phyloP scores from a whole-genome alignment of 2,888 invertebrate species.

The Eumerus sabulonum region DNA sequence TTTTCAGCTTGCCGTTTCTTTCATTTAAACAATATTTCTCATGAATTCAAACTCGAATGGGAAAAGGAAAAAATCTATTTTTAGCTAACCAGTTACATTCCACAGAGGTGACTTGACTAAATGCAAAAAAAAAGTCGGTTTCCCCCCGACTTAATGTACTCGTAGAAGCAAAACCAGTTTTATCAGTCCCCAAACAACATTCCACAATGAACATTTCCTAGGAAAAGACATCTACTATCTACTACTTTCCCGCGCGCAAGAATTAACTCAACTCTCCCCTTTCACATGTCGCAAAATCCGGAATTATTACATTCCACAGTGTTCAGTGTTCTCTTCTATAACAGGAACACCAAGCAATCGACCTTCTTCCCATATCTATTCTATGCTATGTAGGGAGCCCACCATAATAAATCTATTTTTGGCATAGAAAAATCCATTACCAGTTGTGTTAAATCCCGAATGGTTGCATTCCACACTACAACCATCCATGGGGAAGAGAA shows the following conservation, averaged over 20 bases:
- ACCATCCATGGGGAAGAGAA: conserved; percentile 22
- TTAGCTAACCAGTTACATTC: conserved; percentile 61
- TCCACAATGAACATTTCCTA: too few relatives aligned
- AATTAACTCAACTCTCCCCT: background rate
- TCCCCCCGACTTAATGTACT: background rate
- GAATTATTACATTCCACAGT: conserved; percentile 31
- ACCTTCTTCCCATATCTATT: conserved; percentile 25
- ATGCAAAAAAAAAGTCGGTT: background rate
- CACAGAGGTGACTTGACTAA: conserved; percentile 41
- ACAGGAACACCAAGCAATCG: conserved; percentile 5
- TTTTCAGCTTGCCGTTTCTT: conserved; percentile 37
- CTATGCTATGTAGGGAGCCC: too few relatives aligned
- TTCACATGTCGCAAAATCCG: conserved; percentile 8
- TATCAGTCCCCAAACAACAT: too few relatives aligned
- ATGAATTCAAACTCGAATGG: conserved; percentile 48
- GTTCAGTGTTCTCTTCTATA: too few relatives aligned
- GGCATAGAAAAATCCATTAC: conserved; percentile 30
- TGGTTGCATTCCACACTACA: conserved; percentile 37
- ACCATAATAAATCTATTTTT: conserved; percentile 24
- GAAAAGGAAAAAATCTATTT: conserved; percentile 64
- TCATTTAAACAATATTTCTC: conserved; percentile 48
- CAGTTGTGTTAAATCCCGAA: conserved; percentile 24
- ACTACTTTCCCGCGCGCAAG: too few relatives aligned
- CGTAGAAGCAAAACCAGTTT: conserved; percentile 4
- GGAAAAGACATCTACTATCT: too few relatives aligned